Evolutionary conservation across 2,797 vertebrate species (phyloP).

Genomic region (Clarias platycephalus): DNA sequence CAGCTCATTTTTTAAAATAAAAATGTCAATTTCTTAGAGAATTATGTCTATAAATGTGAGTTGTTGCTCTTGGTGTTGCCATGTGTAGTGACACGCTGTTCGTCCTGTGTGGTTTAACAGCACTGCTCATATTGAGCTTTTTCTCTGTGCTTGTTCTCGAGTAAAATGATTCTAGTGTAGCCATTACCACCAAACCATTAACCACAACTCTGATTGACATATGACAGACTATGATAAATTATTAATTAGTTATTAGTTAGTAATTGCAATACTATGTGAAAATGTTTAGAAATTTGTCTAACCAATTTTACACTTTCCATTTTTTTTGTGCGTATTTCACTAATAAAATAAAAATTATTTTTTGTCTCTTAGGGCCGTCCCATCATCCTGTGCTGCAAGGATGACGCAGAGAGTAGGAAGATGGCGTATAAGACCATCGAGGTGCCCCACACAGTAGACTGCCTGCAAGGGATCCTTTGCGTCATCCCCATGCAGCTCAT

Average conservation of each 20-base stretch:
- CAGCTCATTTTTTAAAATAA: background rate
- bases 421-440: slow-evolving; percentile 88
- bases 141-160: background rate
- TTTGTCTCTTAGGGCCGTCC: slow-evolving; percentile 81
- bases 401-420: slow-evolving; percentile 83
- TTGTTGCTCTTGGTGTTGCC: background rate
- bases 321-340: background rate
- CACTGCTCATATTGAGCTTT: background rate
- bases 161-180: background rate
- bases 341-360: background rate
- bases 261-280: too few relatives aligned
- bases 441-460: slow-evolving; percentile 92
- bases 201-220: too few relatives aligned
- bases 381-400: slow-evolving; percentile 88
- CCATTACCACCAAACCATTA: too few relatives aligned
- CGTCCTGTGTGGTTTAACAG: background rate
- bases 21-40: background rate
- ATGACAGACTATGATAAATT: too few relatives aligned
- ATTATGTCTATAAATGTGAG: background rate
- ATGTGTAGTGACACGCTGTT: background rate
- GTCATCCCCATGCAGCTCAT: slow-evolving; percentile 92
- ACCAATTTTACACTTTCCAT: too few relatives aligned
- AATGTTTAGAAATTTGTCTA: background rate
- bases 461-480: slow-evolving; percentile 90
- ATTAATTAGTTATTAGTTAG: too few relatives aligned